Conservation (phyloP, 2,888 invertebrate species). For the Argyra leucocephala region DNA sequence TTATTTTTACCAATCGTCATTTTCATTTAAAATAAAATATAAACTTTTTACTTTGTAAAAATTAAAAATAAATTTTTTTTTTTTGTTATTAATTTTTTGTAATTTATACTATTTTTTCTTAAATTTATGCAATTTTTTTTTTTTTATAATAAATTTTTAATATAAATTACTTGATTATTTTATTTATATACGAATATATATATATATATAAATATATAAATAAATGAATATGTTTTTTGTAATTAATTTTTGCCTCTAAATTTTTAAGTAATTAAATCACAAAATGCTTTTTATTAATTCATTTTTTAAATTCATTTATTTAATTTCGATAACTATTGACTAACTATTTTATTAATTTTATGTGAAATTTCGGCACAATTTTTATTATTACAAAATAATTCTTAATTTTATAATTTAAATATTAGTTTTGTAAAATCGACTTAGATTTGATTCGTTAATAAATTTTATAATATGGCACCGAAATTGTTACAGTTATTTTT, state of each 20-base stretch:
- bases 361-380: neutral
- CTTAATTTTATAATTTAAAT: neutral
- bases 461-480: neutral
- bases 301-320: too few species aligned
- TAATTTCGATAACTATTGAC: too few species aligned
- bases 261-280: conserved; percentile 16
- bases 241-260: conserved; percentile 14
- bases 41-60: too few species aligned
- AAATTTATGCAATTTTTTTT: conserved; percentile 12
- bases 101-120: conserved; percentile 11
- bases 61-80: conserved; percentile 11
- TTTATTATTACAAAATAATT: neutral
- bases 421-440: neutral
- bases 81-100: conserved; percentile 9
- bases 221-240: too few species aligned
- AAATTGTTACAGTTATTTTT: neutral
- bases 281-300: too few species aligned
- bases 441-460: conserved; percentile 2
- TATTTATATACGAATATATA: too few species aligned
- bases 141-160: neutral
- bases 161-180: too few species aligned
- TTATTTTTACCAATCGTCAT: conserved; percentile 42
- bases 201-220: too few species aligned
- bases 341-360: too few species aligned
- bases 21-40: conserved; percentile 20